These are phyloP conservation scores for Drosophila neoperkinsi DNA, from an alignment of 2,888 invertebrate species.

Conservation along the genomic window DNA sequence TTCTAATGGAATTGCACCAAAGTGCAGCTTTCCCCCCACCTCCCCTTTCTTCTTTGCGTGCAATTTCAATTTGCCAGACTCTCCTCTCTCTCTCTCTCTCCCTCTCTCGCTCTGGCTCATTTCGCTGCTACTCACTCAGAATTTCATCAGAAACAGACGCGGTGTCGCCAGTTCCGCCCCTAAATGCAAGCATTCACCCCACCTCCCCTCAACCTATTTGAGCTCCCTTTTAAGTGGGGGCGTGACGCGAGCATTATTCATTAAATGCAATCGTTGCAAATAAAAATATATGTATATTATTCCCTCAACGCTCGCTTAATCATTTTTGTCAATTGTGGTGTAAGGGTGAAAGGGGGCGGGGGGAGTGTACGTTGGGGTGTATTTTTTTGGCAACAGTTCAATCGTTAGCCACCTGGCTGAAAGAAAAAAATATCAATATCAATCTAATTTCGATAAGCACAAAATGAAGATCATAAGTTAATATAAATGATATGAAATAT, in stretches of 20 bases:
- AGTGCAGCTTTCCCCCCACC: background rate
- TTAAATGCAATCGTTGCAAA: constrained; percentile 65
- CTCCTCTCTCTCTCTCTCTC: background rate
- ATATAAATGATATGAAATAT: background rate
- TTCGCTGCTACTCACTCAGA: constrained; percentile 1
- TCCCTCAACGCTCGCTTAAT: constrained; percentile 27
- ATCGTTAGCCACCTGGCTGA: background rate
- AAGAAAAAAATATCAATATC: background rate
- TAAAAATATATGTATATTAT: constrained; percentile 40
- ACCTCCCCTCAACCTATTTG: background rate
- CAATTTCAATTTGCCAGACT: background rate
- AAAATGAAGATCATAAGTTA: background rate
- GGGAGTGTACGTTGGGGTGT: background rate
- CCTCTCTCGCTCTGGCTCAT: background rate
- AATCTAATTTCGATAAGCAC: background rate
- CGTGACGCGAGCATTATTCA: constrained; percentile 54
- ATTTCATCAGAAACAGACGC: constrained; percentile 77
- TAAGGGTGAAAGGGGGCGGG: background rate
- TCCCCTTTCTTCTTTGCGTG: background rate
- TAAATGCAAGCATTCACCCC: background rate
- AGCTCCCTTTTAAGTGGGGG: constrained; percentile 7
- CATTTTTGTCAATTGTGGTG: constrained; percentile 37
- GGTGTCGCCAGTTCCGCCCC: constrained; percentile 66
- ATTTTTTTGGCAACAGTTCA: background rate
- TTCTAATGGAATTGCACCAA: constrained; percentile 24